A percentile compares a stretch with the other conserved stretches of the same genome.
phyloP scores from a whole-genome alignment of 2,888 invertebrate species.

The Meiosimyza platycephala region DNA sequence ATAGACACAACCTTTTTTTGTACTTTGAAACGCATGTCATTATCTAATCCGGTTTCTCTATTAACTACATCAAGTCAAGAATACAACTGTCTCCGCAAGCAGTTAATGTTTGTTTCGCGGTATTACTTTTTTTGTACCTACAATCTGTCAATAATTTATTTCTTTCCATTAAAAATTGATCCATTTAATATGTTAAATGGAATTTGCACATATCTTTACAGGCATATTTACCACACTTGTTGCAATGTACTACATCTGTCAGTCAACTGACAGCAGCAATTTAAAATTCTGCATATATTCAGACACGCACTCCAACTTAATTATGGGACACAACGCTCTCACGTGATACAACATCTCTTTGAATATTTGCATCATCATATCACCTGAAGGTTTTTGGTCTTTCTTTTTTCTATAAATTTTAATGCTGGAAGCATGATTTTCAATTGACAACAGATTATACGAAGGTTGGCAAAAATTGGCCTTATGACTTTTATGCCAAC shows the following conservation, averaged over 20 bases:
- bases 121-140: neutral
- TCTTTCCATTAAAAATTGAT: neutral
- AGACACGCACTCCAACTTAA: slow-evolving; percentile 8
- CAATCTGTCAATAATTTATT: neutral
- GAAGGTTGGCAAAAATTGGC: no score
- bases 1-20: neutral
- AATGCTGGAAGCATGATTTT: no score
- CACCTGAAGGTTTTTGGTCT: no score
- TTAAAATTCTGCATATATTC: slow-evolving; percentile 5
- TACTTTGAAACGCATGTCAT: no score
- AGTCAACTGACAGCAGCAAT: slow-evolving; percentile 10
- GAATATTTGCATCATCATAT: neutral
- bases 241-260: slow-evolving; percentile 14
- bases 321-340: neutral
- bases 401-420: no score
- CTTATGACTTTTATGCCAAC: no score
- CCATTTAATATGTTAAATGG: neutral
- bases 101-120: no score
- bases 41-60: no score
- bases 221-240: slow-evolving; percentile 5
- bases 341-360: neutral
- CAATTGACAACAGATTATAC: no score
- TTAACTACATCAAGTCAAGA: no score
- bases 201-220: neutral
- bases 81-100: no score